These are phyloP conservation scores for Drosophila fulvimacula DNA, from an alignment of 2,888 invertebrate species.

Conservation along the genomic window DNA sequence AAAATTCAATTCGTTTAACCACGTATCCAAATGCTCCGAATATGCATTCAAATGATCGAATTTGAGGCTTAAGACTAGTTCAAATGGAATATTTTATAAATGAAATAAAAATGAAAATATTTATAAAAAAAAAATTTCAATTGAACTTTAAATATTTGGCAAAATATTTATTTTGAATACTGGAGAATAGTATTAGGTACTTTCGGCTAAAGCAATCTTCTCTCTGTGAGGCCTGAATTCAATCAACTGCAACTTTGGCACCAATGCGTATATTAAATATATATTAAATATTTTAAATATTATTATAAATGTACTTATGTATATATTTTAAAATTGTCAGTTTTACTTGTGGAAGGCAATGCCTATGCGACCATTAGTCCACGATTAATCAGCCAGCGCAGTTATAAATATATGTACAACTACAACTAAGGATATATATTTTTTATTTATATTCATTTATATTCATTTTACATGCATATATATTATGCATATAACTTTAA, in stretches of 20 bases:
- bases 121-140: not conserved
- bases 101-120: not conserved
- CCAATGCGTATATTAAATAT: not conserved
- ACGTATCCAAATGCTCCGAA: constrained; percentile 14
- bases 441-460: too few relatives aligned
- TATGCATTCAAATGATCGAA: constrained; percentile 7
- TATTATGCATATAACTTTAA: not conserved
- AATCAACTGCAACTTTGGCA: not conserved
- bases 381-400: too few relatives aligned
- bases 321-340: too few relatives aligned
- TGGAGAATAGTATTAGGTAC: not conserved
- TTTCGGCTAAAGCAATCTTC: not conserved
- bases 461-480: too few relatives aligned
- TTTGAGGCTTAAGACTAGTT: not conserved
- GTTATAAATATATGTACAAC: too few relatives aligned
- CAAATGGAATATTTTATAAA: constrained; percentile 4
- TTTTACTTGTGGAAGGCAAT: too few relatives aligned
- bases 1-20: constrained; percentile 67
- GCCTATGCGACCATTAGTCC: too few relatives aligned
- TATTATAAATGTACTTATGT: too few relatives aligned
- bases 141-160: not conserved
- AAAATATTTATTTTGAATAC: not conserved
- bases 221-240: not conserved
- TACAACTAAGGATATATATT: too few relatives aligned
- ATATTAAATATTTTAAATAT: not conserved